phyloP scores from a whole-genome alignment of 2,888 invertebrate species.

The Tortricodes alternella region DNA sequence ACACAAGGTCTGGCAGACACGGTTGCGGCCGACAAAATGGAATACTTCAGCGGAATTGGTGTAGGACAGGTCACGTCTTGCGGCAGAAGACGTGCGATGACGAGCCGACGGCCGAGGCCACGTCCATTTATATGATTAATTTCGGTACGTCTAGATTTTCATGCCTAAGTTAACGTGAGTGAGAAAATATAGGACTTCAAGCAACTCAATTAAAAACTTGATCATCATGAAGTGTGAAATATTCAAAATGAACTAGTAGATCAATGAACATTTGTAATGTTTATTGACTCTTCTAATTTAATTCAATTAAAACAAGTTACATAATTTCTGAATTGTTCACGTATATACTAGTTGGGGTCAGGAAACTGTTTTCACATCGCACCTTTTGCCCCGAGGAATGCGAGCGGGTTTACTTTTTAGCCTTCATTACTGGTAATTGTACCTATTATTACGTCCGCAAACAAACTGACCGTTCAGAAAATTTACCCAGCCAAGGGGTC shows the following conservation, averaged over 20 bases:
- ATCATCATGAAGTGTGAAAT: no score
- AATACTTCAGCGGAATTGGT: constrained; percentile 15
- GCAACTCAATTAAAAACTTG: no score
- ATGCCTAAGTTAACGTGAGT: no score
- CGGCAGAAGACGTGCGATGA: constrained; percentile 1
- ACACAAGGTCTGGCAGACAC: neutral
- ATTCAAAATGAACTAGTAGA: no score
- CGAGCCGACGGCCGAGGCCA: neutral
- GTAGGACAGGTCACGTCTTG: constrained; percentile 24
- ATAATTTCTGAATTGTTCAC: neutral
- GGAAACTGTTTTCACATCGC: neutral
- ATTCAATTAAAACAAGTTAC: neutral
- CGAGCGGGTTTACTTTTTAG: constrained; percentile 10
- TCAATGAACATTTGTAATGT: no score
- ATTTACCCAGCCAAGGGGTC: constrained; percentile 24
- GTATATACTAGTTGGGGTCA: neutral
- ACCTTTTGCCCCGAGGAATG: neutral
- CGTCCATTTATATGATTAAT: neutral
- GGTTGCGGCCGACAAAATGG: neutral
- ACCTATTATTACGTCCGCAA: constrained; percentile 23
- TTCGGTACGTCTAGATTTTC: neutral
- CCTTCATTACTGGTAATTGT: constrained; percentile 22
- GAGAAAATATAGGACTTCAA: no score
- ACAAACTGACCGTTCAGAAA: constrained; percentile 26
- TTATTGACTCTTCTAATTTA: no score